Conservation (phyloP, 2,888 invertebrate species). For the Stenotaenia linearis region DNA sequence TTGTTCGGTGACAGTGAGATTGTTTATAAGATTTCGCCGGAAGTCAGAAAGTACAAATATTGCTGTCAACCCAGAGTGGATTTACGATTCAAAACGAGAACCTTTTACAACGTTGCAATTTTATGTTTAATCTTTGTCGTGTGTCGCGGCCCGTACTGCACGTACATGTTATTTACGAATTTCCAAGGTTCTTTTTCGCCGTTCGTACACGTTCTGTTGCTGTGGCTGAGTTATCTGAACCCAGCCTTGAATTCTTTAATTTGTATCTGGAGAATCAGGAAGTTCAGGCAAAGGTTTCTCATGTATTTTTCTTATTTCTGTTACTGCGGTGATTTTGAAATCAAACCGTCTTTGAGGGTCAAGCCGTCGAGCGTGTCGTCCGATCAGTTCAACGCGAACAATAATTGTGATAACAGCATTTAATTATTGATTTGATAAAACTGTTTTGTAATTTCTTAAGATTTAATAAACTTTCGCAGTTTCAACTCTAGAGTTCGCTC, state of each 20-base stretch:
- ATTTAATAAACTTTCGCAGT: not conserved
- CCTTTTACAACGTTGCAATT: constrained; percentile 43
- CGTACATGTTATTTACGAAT: constrained; percentile 38
- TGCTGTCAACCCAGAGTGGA: constrained; percentile 3
- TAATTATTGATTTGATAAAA: not conserved
- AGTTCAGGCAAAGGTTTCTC: constrained; percentile 36
- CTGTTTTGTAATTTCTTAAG: not conserved
- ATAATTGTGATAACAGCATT: not conserved
- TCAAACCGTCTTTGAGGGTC: not conserved
- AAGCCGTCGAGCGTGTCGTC: not conserved
- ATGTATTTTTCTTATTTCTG: not conserved
- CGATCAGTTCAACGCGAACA: not conserved
- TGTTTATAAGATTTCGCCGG: not conserved
- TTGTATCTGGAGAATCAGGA: constrained; percentile 42
- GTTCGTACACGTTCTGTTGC: constrained; percentile 36
- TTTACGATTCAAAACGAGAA: constrained; percentile 42
- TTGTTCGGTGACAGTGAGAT: not conserved
- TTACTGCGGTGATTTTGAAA: not conserved
- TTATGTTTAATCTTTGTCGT: constrained; percentile 40
- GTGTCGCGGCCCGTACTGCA: constrained; percentile 42
- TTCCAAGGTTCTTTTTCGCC: constrained; percentile 28
- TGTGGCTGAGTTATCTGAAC: constrained; percentile 42
- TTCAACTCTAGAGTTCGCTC: not conserved
- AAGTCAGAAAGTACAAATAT: not conserved
- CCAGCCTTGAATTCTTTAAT: constrained; percentile 43